Evolutionary conservation across 2,888 invertebrate genomes (phyloP).

Genomic region (Panorpa germanica): DNA sequence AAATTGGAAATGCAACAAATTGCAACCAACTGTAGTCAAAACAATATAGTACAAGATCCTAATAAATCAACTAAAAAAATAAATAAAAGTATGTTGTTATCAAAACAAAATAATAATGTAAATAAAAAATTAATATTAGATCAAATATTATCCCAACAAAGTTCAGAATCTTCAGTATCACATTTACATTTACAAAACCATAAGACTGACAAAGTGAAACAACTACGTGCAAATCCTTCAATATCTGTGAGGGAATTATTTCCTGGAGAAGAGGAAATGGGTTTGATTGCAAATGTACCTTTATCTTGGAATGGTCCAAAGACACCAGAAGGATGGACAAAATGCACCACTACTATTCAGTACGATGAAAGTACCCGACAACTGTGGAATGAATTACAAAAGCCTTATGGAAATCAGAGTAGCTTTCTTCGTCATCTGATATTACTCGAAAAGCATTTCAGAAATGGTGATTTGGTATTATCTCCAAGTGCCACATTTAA

Average conservation of each 20-base stretch:
- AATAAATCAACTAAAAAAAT: no score
- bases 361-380: conserved; percentile 66
- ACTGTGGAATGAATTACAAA: conserved; percentile 64
- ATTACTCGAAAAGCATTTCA: conserved; percentile 64
- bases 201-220: conserved; percentile 24
- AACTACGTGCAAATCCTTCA: conserved; percentile 42
- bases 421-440: conserved; percentile 68
- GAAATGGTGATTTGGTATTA: conserved; percentile 58
- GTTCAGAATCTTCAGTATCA: no score
- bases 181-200: no score
- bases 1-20: no score
- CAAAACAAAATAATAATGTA: no score
- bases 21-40: no score
- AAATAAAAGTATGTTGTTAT: no score
- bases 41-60: no score
- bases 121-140: no score
- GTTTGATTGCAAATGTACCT: conserved; percentile 54
- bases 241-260: conserved; percentile 64
- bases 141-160: no score
- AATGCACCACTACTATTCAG: conserved; percentile 57
- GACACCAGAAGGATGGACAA: conserved; percentile 72
- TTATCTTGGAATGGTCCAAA: conserved; percentile 29
- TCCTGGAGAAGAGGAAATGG: conserved; percentile 69
- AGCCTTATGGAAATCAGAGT: conserved; percentile 75
- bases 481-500: conserved; percentile 53